phyloP scores from a whole-genome alignment of 2,797 vertebrate species.

The Alosa sapidissima region DNA sequence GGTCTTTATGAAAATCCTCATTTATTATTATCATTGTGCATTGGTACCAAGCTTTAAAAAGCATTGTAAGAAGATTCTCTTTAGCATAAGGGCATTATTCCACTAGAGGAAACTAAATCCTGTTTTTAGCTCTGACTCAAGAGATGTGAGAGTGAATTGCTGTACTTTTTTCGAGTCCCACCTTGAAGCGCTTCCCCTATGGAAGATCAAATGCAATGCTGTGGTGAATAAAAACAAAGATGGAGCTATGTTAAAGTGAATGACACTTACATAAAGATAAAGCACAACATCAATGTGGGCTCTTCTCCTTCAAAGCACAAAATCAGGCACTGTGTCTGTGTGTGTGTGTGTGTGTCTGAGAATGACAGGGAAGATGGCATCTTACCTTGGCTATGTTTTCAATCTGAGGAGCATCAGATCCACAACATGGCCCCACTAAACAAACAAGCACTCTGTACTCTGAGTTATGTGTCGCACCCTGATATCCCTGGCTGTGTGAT shows the following conservation, averaged over 20 bases:
- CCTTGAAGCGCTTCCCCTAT: neutral
- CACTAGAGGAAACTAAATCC: neutral
- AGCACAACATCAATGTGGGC: conserved; percentile 18
- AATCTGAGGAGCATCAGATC: neutral
- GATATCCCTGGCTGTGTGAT: too few species aligned
- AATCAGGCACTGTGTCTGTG: neutral
- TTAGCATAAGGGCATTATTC: neutral
- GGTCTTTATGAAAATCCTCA: neutral
- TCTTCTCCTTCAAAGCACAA: conserved; percentile 20
- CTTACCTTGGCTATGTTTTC: neutral
- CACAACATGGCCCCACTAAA: neutral
- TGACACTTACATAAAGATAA: conserved; percentile 17
- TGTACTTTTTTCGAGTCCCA: neutral
- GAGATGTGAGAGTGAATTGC: neutral
- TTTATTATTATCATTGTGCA: neutral
- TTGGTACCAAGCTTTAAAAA: neutral
- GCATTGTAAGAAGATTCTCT: neutral
- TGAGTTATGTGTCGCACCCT: too few species aligned
- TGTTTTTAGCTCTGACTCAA: neutral
- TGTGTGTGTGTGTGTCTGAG: neutral
- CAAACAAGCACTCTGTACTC: neutral
- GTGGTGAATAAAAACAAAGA: neutral
- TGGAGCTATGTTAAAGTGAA: neutral
- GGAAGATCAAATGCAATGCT: neutral
- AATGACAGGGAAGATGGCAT: neutral